Base-by-base conservation (phyloP, 2,888 invertebrate species). In the Antitype chi region DNA sequence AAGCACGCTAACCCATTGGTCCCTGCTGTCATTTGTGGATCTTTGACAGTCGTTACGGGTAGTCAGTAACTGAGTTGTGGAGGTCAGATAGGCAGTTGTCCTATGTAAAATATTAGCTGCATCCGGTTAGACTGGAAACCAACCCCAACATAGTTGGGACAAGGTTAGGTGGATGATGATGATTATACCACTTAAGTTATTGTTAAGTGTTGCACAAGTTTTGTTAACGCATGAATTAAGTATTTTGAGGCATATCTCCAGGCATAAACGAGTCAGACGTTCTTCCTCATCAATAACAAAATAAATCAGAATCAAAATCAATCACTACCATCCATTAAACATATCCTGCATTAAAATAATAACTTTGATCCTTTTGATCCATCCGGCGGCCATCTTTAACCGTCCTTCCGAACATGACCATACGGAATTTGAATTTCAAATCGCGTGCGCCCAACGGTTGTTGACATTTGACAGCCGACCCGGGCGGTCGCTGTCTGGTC, bases 381-480 rank as follows among this genome's bases (percentile, higher is more conserved):
- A 67, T 79, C 4, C 28, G 38, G 69, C 80, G 57, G 73, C 82
- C 82, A 80, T 73, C 64, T 88, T 85, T 62, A 84, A 73, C 71
- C 64, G 81, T 84, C 80, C 76, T 85, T 83, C 71, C 74, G 70
- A 82, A 85, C 85, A 81, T 76, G 81, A 78, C 74, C 80, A 81
- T 88, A 87, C 87, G 47, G 59, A 90, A 92, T 93, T 93, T 93
- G 91, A 92, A 93, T 90, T 93, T 93, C 89, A 92, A 92, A 93
- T 93, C 71, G 84, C 75, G 87, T 88, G 89, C 89, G 87, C 74
- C 80, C 88, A 91, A 91, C 90, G 90, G 92, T 89, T 90, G 90
- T 92, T 93, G 92, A 89, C 92, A 90, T 92, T 90, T 91, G 92
- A 91, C 91, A 91, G 91, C 84, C 89, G 89, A 91, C 89, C 87